Conservation (phyloP, 2,888 invertebrate genomes). For the Zhengitettix transpicula region DNA sequence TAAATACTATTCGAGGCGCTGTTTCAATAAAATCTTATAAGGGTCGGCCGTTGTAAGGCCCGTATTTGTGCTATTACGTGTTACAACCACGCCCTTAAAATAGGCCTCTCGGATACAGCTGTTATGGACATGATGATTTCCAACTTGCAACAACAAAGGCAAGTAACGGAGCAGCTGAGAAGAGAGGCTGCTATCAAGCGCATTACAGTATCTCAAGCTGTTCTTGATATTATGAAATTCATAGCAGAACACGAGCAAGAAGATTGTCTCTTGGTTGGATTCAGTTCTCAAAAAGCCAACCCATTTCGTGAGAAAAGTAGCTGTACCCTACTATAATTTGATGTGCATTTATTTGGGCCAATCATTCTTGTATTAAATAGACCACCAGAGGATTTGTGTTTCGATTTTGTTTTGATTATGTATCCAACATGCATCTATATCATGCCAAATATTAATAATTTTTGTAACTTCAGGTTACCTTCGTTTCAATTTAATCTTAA, state of each 20-base stretch:
- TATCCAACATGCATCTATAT: too few species aligned
- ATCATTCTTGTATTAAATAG: too few species aligned
- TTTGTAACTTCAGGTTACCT: too few species aligned
- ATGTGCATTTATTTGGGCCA: too few species aligned
- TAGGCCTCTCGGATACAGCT: slow-evolving; percentile 78
- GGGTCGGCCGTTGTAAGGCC: background rate
- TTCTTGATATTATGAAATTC: slow-evolving; percentile 80
- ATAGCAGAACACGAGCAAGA: slow-evolving; percentile 83
- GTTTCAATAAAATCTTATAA: background rate
- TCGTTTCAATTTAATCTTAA: too few species aligned
- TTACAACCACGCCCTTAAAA: slow-evolving; percentile 32
- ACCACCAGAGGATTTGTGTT: too few species aligned
- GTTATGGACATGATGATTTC: slow-evolving; percentile 89
- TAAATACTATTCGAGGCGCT: background rate
- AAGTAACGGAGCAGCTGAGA: slow-evolving; percentile 82
- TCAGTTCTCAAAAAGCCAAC: slow-evolving; percentile 86
- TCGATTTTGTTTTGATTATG: too few species aligned
- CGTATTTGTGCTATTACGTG: slow-evolving; percentile 1
- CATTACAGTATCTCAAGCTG: slow-evolving; percentile 76
- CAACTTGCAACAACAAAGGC: slow-evolving; percentile 83
- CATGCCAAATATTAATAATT: too few species aligned
- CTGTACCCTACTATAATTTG: slow-evolving; percentile 32
- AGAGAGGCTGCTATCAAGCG: slow-evolving; percentile 79
- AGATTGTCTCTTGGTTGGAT: slow-evolving; percentile 83
- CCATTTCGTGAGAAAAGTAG: slow-evolving; percentile 90